A percentile compares a stretch with the other conserved stretches of the same genome.
These are phyloP conservation scores for Planococcus citri DNA, from an alignment of 1,140 invertebrate species.

Conservation along the genomic window DNA sequence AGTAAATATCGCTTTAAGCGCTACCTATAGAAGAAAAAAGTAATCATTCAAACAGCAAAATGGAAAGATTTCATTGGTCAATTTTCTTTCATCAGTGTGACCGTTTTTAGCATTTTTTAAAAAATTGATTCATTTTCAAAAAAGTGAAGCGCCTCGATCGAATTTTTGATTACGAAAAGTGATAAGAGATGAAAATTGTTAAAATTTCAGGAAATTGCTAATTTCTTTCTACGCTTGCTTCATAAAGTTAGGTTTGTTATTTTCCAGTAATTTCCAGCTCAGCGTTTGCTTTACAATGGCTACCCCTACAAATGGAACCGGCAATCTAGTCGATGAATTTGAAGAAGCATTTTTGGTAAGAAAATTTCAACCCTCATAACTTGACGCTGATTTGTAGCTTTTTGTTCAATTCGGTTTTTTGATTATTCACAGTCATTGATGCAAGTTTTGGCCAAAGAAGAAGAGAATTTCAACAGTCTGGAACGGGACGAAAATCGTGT, in stretches of 20 bases:
- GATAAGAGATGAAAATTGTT: no score
- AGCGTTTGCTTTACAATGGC: constrained; percentile 41
- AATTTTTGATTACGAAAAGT: no score
- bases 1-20: not conserved
- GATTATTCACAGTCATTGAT: constrained; percentile 82
- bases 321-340: constrained; percentile 70
- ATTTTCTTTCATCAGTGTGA: not conserved
- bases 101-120: no score
- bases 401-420: constrained; percentile 33
- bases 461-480: constrained; percentile 51
- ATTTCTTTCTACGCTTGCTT: no score
- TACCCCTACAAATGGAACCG: constrained; percentile 60
- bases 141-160: no score
- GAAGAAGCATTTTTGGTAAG: constrained; percentile 66
- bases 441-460: constrained; percentile 71
- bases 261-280: not conserved
- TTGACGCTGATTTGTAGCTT: not conserved
- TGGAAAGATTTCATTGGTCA: not conserved
- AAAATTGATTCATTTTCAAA: no score
- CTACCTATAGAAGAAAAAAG: not conserved
- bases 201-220: no score
- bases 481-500: constrained; percentile 72
- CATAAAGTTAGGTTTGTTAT: no score
- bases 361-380: constrained; percentile 24
- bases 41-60: not conserved